phyloP scores from a whole-genome alignment of 2,113 vertebrate genomes.

The Hippopotamus amphibius region DNA sequence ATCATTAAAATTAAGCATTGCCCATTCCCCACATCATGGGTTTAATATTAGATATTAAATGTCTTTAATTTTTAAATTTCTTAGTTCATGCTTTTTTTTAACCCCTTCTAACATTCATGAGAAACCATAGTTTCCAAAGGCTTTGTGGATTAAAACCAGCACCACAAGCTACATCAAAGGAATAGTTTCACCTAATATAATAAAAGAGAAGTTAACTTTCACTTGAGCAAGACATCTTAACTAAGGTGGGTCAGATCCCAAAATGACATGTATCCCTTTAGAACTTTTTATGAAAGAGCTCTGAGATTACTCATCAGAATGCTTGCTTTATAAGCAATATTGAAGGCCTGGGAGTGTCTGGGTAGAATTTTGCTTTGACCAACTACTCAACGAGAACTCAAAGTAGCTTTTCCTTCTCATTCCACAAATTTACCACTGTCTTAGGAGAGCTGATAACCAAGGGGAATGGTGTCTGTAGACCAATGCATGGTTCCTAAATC shows the following conservation, averaged over 20 bases:
- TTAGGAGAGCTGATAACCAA: neutral
- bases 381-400: neutral
- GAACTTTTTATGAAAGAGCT: neutral
- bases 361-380: neutral
- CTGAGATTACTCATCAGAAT: neutral
- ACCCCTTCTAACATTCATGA: constrained; percentile 63
- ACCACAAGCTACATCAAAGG: neutral
- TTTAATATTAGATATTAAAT: constrained; percentile 43
- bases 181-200: neutral
- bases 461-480: neutral
- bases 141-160: constrained; percentile 22
- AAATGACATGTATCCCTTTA: neutral
- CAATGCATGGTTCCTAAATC: neutral
- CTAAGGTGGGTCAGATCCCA: neutral
- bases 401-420: neutral
- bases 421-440: neutral
- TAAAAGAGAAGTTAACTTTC: constrained; percentile 1
- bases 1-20: constrained; percentile 76
- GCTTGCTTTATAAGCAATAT: neutral
- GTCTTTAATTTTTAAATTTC: constrained; percentile 66
- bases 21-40: neutral
- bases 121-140: constrained; percentile 63
- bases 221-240: neutral
- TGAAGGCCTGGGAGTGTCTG: neutral
- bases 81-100: constrained; percentile 49